Conservation (phyloP, 1,140 invertebrate species). For the Asbolus verrucosus region DNA sequence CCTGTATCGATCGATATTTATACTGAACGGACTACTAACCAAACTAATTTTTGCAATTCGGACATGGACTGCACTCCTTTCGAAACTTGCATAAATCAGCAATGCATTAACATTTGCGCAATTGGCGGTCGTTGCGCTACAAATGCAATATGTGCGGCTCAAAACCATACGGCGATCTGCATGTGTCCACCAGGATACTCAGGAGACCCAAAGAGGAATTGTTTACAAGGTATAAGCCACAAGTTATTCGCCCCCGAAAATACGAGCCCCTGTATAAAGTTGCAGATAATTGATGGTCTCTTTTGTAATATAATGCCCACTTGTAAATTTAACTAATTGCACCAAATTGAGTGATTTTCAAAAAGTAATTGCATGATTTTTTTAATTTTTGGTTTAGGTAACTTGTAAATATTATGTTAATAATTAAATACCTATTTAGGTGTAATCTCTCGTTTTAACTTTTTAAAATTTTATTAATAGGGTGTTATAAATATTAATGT, state of each 20-base stretch:
- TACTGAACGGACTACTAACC: constrained; percentile 51
- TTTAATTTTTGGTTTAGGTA: constrained; percentile 36
- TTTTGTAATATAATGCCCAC: constrained; percentile 16
- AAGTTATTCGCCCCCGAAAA: constrained; percentile 40
- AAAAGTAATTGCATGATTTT: constrained; percentile 46
- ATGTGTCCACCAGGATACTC: constrained; percentile 73
- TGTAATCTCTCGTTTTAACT: constrained; percentile 25
- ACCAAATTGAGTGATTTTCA: constrained; percentile 39
- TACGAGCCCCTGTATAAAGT: constrained; percentile 19
- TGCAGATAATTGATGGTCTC: no score
- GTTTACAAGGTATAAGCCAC: constrained; percentile 62
- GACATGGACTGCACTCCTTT: constrained; percentile 77
- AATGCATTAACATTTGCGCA: constrained; percentile 81
- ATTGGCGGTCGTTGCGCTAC: constrained; percentile 74
- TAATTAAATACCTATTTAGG: background rate
- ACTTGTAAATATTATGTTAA: constrained; percentile 38
- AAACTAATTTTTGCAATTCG: constrained; percentile 68
- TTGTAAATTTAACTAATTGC: constrained; percentile 41
- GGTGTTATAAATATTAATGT: constrained; percentile 54
- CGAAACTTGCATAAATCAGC: constrained; percentile 75
- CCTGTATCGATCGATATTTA: constrained; percentile 47
- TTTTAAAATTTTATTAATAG: constrained; percentile 44
- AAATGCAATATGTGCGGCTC: constrained; percentile 75
- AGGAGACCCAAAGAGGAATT: constrained; percentile 62
- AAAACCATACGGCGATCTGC: constrained; percentile 79